A percentile compares a stretch with the other conserved stretches of the same genome.
Evolutionary conservation across 1,140 invertebrate species (phyloP).

Genomic region (Drosophila oshimai): DNA sequence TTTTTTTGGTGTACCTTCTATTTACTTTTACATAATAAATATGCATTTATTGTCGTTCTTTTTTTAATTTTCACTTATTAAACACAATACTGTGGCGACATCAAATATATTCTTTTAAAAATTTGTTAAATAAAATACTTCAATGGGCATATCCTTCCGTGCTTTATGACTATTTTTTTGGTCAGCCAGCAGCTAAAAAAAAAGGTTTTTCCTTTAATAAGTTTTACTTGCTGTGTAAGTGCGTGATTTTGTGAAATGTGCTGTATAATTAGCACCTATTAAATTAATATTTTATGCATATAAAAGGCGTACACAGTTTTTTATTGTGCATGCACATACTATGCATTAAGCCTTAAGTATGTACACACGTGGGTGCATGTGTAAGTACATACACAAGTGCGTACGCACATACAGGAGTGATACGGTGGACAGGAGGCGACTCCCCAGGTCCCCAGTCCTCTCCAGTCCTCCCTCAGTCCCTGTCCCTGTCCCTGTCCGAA

Average conservation of each 20-base stretch:
- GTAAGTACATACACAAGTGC: constrained; percentile 24
- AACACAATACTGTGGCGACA: too few species aligned
- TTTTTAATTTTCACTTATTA: too few species aligned
- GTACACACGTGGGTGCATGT: constrained; percentile 25
- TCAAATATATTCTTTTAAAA: too few species aligned
- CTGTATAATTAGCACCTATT: constrained; percentile 27
- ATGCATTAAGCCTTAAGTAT: constrained; percentile 7
- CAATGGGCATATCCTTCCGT: too few species aligned
- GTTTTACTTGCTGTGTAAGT: constrained; percentile 5
- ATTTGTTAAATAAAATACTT: too few species aligned
- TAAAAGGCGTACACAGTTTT: not conserved
- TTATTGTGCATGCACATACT: constrained; percentile 13
- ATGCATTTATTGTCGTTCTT: too few species aligned
- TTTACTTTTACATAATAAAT: too few species aligned
- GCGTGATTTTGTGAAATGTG: constrained; percentile 22
- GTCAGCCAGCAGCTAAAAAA: too few species aligned
- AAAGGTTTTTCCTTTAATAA: too few species aligned
- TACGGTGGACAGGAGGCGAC: constrained; percentile 13
- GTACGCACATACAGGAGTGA: constrained; percentile 45
- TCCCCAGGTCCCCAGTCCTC: not conserved
- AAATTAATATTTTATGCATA: constrained; percentile 34
- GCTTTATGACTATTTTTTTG: too few species aligned
- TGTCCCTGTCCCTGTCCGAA: not conserved
- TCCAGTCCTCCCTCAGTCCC: not conserved
- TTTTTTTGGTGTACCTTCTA: too few species aligned